Evolutionary conservation across 1,140 invertebrate genomes (phyloP), one percentile per base, ranked within the genome.

Genomic region (Palaemon carinicauda): DNA sequence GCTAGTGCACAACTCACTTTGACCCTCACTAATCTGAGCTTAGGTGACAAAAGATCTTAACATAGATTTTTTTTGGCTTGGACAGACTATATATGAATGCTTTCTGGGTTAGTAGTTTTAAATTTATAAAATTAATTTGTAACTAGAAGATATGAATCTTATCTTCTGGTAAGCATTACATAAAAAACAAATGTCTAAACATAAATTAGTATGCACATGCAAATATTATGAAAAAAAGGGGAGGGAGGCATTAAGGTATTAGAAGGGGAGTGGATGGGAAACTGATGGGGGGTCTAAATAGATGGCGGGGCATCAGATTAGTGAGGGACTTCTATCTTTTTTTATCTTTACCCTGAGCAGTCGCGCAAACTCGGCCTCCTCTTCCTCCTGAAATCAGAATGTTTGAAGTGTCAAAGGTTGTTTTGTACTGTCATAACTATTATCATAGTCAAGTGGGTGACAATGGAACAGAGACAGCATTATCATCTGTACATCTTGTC

Each of bases 371-470:
- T 86, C 83, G 75, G 83, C 83, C 77, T 86, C 83, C 83, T 86
- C 83, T 86, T 86, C 83, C 83, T 86, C 83, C 83, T 86, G 83
- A 86, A 86, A 86, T 86, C 83, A 86, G 77, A 86, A 86, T 86
- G 83, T 86, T 86, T 79, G 83, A 31, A 74, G 41, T 52, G 65
- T 73, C n/a, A 52, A 41, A 71, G 73, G 24, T 31, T 50, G 73
- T 19, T 21, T 12, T n/a, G n/a, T 71, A 74, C 51, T 33, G 27
- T 53, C 78, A 41, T 12, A 41, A 41, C 41, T 12, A 41, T 41
- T 41, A 41, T 41, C 12, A 41, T 41, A 41, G 7, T 41, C 41
- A 41, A 41, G 41, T 41, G 41, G 41, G 41, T 41, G 41, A 41
- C 41, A 41, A 9, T 41, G 41, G 41, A 5, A 41, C 12, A 41